Evolutionary conservation across 2,113 vertebrate genomes (phyloP).

Genomic region (Poecile atricapillus): DNA sequence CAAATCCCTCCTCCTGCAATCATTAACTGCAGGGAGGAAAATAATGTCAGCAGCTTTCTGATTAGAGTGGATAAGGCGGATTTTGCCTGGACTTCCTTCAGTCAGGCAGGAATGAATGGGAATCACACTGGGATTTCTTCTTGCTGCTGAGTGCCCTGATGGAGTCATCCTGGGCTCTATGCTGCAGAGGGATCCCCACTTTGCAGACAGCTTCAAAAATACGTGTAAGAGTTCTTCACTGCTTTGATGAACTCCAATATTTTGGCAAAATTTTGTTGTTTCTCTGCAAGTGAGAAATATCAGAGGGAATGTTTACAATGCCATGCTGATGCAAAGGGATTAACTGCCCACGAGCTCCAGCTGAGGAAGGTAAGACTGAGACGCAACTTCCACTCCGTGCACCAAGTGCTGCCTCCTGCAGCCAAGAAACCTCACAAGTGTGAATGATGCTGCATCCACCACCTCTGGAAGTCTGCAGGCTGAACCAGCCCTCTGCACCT

Average conservation of each 20-base stretch:
- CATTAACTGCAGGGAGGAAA: background rate
- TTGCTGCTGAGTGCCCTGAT: background rate
- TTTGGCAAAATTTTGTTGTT: background rate
- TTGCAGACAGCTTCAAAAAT: background rate
- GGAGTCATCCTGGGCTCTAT: background rate
- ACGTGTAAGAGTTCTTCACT: background rate
- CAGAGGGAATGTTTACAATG: background rate
- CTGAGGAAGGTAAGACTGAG: background rate
- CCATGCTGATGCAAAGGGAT: background rate
- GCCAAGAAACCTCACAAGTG: background rate
- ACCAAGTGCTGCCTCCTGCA: background rate
- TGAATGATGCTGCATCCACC: background rate
- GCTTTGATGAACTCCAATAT: background rate
- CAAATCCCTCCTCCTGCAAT: background rate
- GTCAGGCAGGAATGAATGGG: background rate
- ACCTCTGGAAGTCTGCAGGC: background rate
- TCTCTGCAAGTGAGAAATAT: background rate
- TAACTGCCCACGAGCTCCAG: background rate
- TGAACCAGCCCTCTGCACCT: background rate
- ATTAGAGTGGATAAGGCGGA: background rate
- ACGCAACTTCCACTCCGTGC: background rate
- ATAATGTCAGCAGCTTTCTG: background rate
- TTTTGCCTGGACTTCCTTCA: background rate
- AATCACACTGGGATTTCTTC: background rate
- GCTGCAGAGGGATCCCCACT: background rate